phyloP scores from a whole-genome alignment of 2,113 vertebrate genomes.

The Pavo muticus region DNA sequence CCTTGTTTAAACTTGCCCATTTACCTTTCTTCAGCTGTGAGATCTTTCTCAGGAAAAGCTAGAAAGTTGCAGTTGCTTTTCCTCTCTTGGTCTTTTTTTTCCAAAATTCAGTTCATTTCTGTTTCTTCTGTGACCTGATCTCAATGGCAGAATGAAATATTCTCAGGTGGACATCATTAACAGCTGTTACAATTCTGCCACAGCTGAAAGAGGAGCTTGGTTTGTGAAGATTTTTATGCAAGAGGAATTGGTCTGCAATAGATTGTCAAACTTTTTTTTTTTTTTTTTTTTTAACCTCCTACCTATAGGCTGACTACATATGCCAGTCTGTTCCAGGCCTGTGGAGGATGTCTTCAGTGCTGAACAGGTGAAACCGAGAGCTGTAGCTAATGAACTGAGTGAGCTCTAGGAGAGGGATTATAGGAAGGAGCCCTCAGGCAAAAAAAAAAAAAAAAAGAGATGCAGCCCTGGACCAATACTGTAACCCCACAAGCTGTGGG shows the following conservation, averaged over 20 bases:
- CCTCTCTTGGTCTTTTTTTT: not conserved
- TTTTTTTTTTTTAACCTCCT: not conserved
- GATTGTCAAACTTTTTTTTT: not conserved
- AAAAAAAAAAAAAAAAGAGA: not conserved
- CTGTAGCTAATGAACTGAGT: not conserved
- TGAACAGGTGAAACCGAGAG: not conserved
- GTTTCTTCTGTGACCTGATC: not conserved
- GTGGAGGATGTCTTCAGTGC: not conserved
- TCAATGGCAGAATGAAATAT: not conserved
- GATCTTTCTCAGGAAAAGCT: not conserved
- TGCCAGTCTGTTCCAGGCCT: not conserved
- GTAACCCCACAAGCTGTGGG: not conserved
- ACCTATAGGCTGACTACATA: not conserved
- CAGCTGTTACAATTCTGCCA: not conserved
- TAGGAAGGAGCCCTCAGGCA: not conserved
- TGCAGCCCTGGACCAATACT: not conserved
- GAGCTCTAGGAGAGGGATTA: not conserved
- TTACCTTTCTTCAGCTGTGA: not conserved
- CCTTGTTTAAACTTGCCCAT: not conserved
- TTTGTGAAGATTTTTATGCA: not conserved
- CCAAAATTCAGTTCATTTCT: not conserved
- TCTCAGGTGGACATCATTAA: accelerated
- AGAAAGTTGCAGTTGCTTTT: not conserved
- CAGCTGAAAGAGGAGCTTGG: not conserved
- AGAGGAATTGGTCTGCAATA: not conserved